Evolutionary conservation across 2,888 invertebrate species (phyloP).

Genomic region (Hemistola chrysoprasaria): DNA sequence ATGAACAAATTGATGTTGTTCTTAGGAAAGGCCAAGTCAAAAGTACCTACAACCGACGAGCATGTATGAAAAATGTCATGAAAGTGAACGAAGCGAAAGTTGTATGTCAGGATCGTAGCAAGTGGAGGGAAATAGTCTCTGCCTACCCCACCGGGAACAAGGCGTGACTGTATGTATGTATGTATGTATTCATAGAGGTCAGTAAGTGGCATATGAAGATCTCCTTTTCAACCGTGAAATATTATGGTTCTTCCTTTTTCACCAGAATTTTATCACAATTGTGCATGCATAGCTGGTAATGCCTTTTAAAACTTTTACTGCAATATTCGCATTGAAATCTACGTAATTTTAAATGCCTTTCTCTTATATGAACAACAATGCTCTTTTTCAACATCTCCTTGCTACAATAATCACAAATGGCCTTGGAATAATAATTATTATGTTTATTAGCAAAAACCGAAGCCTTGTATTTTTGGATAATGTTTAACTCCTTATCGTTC

Average conservation of each 20-base stretch:
- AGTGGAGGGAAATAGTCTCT: no score
- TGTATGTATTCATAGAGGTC: no score
- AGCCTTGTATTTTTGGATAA: constrained; percentile 35
- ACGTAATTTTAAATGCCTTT: constrained; percentile 53
- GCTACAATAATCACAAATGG: constrained; percentile 61
- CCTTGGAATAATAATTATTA: constrained; percentile 51
- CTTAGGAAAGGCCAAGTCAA: no score
- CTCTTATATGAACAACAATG: constrained; percentile 54
- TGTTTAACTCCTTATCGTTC: constrained; percentile 13
- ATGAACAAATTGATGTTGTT: no score
- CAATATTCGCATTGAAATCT: constrained; percentile 51
- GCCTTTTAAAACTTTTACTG: constrained; percentile 42
- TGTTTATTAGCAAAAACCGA: constrained; percentile 43
- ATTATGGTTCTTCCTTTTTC: constrained; percentile 7
- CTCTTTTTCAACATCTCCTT: constrained; percentile 70
- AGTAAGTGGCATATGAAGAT: no score
- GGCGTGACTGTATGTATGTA: no score
- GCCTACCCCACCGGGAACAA: no score
- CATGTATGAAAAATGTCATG: no score
- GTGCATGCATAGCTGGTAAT: constrained; percentile 56
- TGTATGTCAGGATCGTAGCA: no score
- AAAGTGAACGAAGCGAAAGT: no score
- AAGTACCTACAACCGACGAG: no score
- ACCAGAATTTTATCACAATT: constrained; percentile 39
- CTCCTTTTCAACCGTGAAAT: constrained; percentile 5